A percentile compares a stretch with the other conserved stretches of the same genome.
phyloP scores from a whole-genome alignment of 2,113 vertebrate species.

The Oriolus oriolus region DNA sequence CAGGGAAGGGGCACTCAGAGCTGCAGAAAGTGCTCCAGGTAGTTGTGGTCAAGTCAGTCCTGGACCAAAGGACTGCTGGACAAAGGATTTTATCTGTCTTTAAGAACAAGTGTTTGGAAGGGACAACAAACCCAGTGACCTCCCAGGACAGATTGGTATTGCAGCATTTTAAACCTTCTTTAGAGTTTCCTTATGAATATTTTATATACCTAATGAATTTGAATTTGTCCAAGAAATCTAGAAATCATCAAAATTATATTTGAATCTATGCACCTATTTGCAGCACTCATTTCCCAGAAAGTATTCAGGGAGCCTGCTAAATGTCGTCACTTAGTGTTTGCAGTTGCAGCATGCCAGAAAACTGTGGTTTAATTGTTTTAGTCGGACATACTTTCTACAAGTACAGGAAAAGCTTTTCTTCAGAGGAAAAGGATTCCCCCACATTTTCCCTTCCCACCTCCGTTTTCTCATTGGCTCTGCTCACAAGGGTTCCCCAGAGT shows the following conservation, averaged over 20 bases:
- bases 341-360: neutral
- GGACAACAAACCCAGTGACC: neutral
- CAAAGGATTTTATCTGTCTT: neutral
- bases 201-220: neutral
- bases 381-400: neutral
- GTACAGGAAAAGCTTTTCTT: neutral
- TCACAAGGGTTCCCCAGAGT: neutral
- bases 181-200: neutral
- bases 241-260: neutral
- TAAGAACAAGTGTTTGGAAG: neutral
- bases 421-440: neutral
- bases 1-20: neutral
- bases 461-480: neutral
- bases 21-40: neutral
- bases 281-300: neutral
- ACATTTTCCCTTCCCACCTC: neutral
- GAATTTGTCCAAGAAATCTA: neutral
- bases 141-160: neutral
- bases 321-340: neutral
- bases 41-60: neutral
- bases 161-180: neutral
- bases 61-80: neutral
- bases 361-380: neutral
- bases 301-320: neutral
- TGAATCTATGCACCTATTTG: neutral